Evolutionary conservation across 30 jellyfish, hydroid and myxozoan genomes (phyloP), one percentile per base, ranked within the genome.

Genomic region (Cassiopea xamachana): DNA sequence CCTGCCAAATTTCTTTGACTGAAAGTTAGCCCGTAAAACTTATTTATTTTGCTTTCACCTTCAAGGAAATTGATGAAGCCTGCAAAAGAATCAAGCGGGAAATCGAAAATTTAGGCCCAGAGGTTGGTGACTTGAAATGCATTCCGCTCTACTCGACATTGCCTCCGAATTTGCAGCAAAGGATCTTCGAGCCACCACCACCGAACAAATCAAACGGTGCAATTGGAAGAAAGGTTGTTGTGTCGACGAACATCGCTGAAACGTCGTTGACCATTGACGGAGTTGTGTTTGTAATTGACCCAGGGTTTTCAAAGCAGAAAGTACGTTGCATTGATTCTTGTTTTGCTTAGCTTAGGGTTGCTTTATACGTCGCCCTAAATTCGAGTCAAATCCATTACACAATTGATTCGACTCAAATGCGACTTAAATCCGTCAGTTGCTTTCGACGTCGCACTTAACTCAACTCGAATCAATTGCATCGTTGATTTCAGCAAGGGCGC

Each of bases 221-320:
- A 10, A 84, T 97, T 87, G 98, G 98, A 2, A 84, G 99, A 15
- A 97, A 97, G 85, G 98, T 94, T 17, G 99, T 97, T 60, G 99
- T 97, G 13, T 94, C 99, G 10, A 97, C 99, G n/a, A 97, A 97
- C 89, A 97, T 97, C 69, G 99, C 99, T n/a, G 99, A 97, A 86
- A 97, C 99, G 12, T 97, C 99, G 7, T 68, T 97, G 95, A 97
- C 99, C 7, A 97, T 97, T 73, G 99, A 97, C 85, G 99, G 99
- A 46, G 98, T 97, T 60, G 99, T 97, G 12, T 97, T 94, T 89
- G 99, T 97, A n/a, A 94, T 97, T 87, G 99, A 97, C 85, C 99
- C 99, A 45, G 99, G 99, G 61, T 97, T 97, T 87, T 97, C 99
- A 27, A 97, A 97, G 75, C 99, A 97, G 83, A 97, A 97, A 94